A percentile compares a stretch with the other conserved stretches of the same genome.
Evolutionary conservation across 2,113 vertebrate species (phyloP).

Genomic region (Hemiscyllium ocellatum): DNA sequence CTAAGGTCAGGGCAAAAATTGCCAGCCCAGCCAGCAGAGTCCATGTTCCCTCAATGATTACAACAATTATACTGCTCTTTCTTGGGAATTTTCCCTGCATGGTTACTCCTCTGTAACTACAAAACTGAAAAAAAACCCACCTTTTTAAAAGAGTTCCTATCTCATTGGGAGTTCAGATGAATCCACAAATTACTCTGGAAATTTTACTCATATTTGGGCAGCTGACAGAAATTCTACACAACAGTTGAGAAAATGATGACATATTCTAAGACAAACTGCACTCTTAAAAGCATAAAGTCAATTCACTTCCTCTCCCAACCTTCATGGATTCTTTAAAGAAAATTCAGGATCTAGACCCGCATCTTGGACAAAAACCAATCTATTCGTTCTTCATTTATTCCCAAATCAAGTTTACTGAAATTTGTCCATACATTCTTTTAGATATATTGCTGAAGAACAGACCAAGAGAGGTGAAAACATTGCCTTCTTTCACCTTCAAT

Average conservation of each 20-base stretch:
- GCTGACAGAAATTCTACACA: neutral
- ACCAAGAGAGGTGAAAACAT: neutral
- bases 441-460: neutral
- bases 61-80: neutral
- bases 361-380: neutral
- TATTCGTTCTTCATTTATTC: neutral
- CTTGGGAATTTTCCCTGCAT: neutral
- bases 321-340: neutral
- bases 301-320: neutral
- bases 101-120: neutral
- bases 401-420: neutral
- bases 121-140: neutral
- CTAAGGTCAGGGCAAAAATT: too few species aligned
- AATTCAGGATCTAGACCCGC: neutral
- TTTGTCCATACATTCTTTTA: neutral
- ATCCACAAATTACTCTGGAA: neutral
- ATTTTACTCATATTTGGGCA: neutral
- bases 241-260: neutral
- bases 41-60: neutral
- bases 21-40: too few species aligned
- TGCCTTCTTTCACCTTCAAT: neutral
- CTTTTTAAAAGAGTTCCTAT: neutral
- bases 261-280: neutral
- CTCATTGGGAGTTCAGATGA: neutral
- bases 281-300: neutral